Evolutionary conservation across 1,140 invertebrate species (phyloP).

Genomic region (Drosophila baimaii): DNA sequence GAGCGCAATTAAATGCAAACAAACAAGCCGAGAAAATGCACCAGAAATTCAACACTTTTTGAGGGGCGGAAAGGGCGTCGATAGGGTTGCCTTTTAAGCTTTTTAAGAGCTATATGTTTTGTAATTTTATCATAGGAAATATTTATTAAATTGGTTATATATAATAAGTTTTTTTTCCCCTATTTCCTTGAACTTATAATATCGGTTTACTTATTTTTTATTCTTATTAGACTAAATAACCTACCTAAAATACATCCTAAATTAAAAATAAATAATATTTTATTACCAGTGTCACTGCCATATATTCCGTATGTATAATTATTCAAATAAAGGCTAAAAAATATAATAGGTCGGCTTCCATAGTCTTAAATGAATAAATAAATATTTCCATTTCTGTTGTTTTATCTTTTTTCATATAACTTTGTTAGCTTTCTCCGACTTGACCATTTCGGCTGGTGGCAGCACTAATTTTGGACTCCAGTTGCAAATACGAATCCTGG

Average conservation of each 20-base stretch:
- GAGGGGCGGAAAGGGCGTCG: constrained; percentile 2
- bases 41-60: constrained; percentile 72
- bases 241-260: neutral
- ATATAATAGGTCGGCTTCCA: no score
- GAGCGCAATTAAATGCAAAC: constrained; percentile 60
- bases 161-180: no score
- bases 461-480: constrained; percentile 12
- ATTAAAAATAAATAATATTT: no score
- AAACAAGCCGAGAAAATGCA: constrained; percentile 66
- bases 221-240: neutral
- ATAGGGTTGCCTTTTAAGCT: neutral
- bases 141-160: no score
- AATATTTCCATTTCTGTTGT: neutral
- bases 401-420: neutral
- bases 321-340: neutral
- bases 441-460: neutral
- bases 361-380: no score
- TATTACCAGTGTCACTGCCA: no score
- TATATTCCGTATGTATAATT: neutral
- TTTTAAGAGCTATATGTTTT: neutral
- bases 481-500: constrained; percentile 12
- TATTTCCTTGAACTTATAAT: no score
- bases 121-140: no score
- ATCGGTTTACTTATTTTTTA: neutral
- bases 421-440: neutral